These are phyloP conservation scores for Heliconius nattereri DNA, from an alignment of 1,140 invertebrate species.

Conservation along the genomic window DNA sequence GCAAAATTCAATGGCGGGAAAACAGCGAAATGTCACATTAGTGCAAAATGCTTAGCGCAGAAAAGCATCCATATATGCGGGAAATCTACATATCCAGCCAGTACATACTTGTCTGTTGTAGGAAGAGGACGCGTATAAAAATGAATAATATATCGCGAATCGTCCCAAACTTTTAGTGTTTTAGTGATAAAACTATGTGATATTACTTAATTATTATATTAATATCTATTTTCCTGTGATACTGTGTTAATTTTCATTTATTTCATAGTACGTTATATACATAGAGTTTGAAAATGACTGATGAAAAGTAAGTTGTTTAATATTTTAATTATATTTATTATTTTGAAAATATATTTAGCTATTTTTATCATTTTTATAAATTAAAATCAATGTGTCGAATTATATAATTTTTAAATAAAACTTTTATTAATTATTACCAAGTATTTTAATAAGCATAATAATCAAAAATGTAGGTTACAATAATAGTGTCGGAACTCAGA, in stretches of 20 bases:
- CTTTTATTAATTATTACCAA: background rate
- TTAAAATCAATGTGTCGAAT: background rate
- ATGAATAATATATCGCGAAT: conserved; percentile 26
- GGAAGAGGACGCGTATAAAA: conserved; percentile 34
- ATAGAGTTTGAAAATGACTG: conserved; percentile 48
- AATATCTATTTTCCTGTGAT: conserved; percentile 51
- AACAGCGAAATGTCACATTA: conserved; percentile 17
- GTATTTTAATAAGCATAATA: background rate
- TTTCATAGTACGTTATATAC: conserved; percentile 27
- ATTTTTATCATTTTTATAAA: background rate
- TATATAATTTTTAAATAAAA: background rate
- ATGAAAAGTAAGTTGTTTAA: conserved; percentile 58
- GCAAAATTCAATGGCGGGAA: conserved; percentile 14
- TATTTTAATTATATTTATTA: background rate
- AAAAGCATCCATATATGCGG: conserved; percentile 47
- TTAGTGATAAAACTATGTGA: conserved; percentile 50
- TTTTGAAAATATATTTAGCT: background rate
- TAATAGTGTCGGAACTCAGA: background rate
- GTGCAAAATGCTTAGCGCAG: conserved; percentile 27
- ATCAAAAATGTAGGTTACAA: conserved; percentile 19
- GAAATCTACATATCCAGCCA: conserved; percentile 41
- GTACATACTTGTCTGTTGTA: conserved; percentile 40
- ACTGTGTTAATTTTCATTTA: conserved; percentile 47
- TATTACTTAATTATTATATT: conserved; percentile 41
- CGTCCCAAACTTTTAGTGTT: conserved; percentile 24